phyloP scores from a whole-genome alignment of 1,140 invertebrate genomes.

The Lordiphosa mommai region DNA sequence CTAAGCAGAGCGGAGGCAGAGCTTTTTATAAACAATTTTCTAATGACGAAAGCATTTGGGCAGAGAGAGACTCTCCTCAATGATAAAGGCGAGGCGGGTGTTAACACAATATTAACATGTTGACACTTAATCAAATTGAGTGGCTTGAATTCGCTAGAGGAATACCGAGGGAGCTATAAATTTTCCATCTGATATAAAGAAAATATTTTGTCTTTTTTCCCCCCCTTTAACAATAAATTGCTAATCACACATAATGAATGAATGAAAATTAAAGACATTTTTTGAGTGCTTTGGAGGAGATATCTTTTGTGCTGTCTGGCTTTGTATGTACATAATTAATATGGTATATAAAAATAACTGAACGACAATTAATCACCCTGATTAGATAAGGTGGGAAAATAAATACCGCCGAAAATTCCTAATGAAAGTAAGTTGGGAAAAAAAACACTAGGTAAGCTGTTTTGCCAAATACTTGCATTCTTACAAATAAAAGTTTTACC shows the following conservation, averaged over 20 bases:
- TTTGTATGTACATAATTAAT: neutral
- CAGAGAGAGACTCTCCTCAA: neutral
- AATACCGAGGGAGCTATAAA: neutral
- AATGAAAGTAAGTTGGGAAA: slow-evolving; percentile 16
- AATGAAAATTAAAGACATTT: neutral
- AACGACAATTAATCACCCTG: slow-evolving; percentile 44
- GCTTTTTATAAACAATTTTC: slow-evolving; percentile 14
- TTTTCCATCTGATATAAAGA: slow-evolving; percentile 10
- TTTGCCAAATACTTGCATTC: too few species aligned
- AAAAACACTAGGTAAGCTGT: too few species aligned
- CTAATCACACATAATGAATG: neutral
- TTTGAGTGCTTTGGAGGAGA: neutral
- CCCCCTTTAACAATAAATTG: too few species aligned
- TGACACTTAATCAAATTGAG: slow-evolving; percentile 34
- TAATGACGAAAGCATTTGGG: neutral
- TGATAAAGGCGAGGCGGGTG: neutral
- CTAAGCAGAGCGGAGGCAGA: neutral
- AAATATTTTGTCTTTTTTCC: too few species aligned
- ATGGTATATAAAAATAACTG: slow-evolving; percentile 22
- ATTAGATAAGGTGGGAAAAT: slow-evolving; percentile 30
- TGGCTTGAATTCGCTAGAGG: neutral
- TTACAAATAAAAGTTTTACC: too few species aligned
- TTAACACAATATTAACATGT: slow-evolving; percentile 6
- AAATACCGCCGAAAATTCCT: slow-evolving; percentile 11
- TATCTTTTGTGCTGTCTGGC: too few species aligned